These are phyloP conservation scores for Molorchus minor DNA, from an alignment of 2,888 invertebrate species.

Conservation along the genomic window DNA sequence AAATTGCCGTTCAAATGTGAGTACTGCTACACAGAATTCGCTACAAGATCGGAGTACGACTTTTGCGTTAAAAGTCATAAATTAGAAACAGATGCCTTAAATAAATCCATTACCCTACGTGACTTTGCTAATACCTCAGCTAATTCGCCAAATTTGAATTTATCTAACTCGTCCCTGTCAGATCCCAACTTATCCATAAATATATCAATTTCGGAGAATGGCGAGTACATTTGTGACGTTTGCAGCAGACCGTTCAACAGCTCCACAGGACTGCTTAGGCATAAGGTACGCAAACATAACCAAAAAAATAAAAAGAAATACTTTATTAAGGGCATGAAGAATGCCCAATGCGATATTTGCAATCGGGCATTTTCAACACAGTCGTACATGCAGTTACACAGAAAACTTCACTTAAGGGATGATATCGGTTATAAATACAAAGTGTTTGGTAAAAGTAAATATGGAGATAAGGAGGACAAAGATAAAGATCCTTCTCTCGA, in stretches of 20 bases:
- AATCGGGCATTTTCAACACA: slow-evolving; percentile 59
- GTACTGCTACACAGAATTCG: slow-evolving; percentile 53
- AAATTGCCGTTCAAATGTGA: slow-evolving; percentile 57
- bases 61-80: slow-evolving; percentile 50
- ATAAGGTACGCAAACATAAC: slow-evolving; percentile 57
- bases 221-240: slow-evolving; percentile 51
- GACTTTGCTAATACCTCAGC: slow-evolving; percentile 48
- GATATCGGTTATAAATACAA: slow-evolving; percentile 57
- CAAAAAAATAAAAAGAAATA: slow-evolving; percentile 56
- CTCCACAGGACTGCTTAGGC: slow-evolving; percentile 55
- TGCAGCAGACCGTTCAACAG: slow-evolving; percentile 54
- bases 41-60: slow-evolving; percentile 51
- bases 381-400: slow-evolving; percentile 58
- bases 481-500: slow-evolving; percentile 17
- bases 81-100: slow-evolving; percentile 42
- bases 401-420: slow-evolving; percentile 56
- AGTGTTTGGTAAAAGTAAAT: slow-evolving; percentile 54
- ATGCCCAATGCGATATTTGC: slow-evolving; percentile 60
- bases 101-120: slow-evolving; percentile 54
- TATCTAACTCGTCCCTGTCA: slow-evolving; percentile 30
- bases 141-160: slow-evolving; percentile 33
- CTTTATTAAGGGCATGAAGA: slow-evolving; percentile 60
- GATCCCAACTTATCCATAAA: slow-evolving; percentile 39
- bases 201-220: slow-evolving; percentile 43
- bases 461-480: slow-evolving; percentile 35